These are phyloP conservation scores for Chaetodon trifascialis DNA, from an alignment of 2,113 vertebrate species.

Conservation along the genomic window DNA sequence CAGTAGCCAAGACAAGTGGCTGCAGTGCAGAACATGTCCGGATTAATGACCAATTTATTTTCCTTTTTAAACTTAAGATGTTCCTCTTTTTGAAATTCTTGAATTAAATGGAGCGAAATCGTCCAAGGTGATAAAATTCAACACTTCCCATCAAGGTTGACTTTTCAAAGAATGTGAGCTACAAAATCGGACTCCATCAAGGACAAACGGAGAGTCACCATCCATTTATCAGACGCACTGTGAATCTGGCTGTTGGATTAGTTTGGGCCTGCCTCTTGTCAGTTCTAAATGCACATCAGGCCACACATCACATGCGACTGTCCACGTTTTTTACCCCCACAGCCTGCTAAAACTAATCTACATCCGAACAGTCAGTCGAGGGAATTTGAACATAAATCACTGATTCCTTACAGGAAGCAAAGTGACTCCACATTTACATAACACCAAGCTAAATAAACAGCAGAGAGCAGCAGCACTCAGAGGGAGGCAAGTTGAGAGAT, in stretches of 20 bases:
- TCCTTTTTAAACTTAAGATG: conserved; percentile 7
- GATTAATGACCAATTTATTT: conserved; percentile 15
- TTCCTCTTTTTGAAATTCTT: conserved; percentile 4
- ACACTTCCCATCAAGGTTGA: neutral
- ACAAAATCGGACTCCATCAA: neutral
- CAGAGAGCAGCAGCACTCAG: conserved; percentile 42
- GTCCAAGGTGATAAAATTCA: neutral
- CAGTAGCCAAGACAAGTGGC: conserved; percentile 28
- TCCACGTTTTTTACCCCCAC: conserved; percentile 16
- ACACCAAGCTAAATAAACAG: conserved; percentile 52
- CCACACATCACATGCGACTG: conserved; percentile 29
- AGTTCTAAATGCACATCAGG: conserved; percentile 10
- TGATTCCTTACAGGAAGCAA: conserved; percentile 46
- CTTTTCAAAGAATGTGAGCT: neutral
- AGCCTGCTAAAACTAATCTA: conserved; percentile 29
- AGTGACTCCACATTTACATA: conserved; percentile 65
- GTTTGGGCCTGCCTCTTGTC: conserved; percentile 17
- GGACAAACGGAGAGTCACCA: neutral
- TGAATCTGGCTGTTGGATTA: conserved; percentile 9
- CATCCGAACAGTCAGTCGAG: conserved; percentile 38
- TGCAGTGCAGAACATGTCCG: conserved; percentile 22
- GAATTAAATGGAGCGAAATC: conserved; percentile 1
- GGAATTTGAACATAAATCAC: conserved; percentile 53
- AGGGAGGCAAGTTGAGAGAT: conserved; percentile 65
- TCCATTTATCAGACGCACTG: conserved; percentile 7